Conservation (phyloP, 2,797 vertebrate species). For the Naso thynnoides region DNA sequence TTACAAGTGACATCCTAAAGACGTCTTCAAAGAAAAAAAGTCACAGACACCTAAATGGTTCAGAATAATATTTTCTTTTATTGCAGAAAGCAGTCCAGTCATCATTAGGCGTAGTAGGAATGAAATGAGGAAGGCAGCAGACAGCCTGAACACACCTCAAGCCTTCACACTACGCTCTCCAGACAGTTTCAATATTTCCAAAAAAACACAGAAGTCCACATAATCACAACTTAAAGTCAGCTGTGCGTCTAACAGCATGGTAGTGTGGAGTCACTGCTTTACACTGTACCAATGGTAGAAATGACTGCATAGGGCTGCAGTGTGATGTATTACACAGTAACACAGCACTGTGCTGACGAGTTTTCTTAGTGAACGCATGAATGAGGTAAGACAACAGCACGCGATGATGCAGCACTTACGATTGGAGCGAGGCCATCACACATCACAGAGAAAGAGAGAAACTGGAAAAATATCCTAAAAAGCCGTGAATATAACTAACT, state of each 20-base stretch:
- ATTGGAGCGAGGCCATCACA: conserved; percentile 34
- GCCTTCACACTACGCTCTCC: conserved; percentile 52
- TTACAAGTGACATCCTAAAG: background rate
- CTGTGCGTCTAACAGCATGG: conserved; percentile 47
- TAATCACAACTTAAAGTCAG: conserved; percentile 39
- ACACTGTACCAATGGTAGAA: conserved; percentile 48
- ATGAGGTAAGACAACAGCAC: conserved; percentile 52
- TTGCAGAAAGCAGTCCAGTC: conserved; percentile 81
- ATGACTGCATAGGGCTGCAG: conserved; percentile 55
- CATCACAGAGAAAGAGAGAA: conserved; percentile 9
- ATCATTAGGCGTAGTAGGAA: conserved; percentile 63
- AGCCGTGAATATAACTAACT: background rate
- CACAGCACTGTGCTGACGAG: conserved; percentile 65
- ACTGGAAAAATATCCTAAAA: conserved; percentile 16
- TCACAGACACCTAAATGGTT: conserved; percentile 20
- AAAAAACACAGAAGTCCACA: conserved; percentile 14
- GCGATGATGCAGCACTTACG: conserved; percentile 61
- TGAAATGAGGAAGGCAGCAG: conserved; percentile 74
- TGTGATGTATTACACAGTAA: conserved; percentile 72
- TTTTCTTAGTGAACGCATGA: conserved; percentile 29
- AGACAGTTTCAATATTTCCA: conserved; percentile 44
- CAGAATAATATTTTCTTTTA: conserved; percentile 76
- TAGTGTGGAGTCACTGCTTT: conserved; percentile 44
- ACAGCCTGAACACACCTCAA: conserved; percentile 66
- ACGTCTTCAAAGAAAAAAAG: background rate